Base-by-base conservation (phyloP, 2,113 vertebrate genomes). In the Apaloderma vittatum region DNA sequence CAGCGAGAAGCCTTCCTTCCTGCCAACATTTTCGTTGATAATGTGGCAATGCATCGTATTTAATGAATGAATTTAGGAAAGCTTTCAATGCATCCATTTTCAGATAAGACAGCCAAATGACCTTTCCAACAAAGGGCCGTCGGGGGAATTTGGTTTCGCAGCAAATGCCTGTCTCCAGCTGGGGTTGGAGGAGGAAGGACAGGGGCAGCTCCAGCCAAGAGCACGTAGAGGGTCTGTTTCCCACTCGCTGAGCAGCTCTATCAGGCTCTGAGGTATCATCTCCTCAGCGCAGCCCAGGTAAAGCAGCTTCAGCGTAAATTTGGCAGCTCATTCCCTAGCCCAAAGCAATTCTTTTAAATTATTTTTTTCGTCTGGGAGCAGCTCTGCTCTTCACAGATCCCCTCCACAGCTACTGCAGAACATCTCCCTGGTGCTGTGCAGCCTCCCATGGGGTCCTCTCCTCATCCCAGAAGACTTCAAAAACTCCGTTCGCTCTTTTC, bases 31-130 rank as follows among this genome's bases (percentile, higher is more conserved):
- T 61, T 48, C 1, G 0, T 5, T 15, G 66, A 10, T 62, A 55
- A 85, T 17, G 51, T 83, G 66, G 51, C 34, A 55, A 86, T 83
- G 70, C 90, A 74, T 91, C 74, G 22, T 16, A 83, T 66, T 83
- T 57, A 95, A 91, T 63, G 92, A 95, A 73, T 34, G 68, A 90
- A 75, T 96, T 95, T 61, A 45, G 86, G 74, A 49, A 83, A 71
- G 75, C 45, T 88, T 86, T 91, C 79, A 55, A 15, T 24, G 67
- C 76, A 86, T 84, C 90, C 54, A 5, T 84, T 96, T 85, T 71
- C 73, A 89, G 52, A 17, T 40, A 86, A 88, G 93, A 61, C 74
- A 75, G 73, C 55, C 70, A 74, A 83, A 87, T 86, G 89, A 94
- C 85, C 76, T 95, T 96, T 92, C 80, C 51, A 74, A 6, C 61